These are phyloP conservation scores for Gymnorhina tibicen DNA, from an alignment of 2,113 vertebrate species.

Conservation along the genomic window DNA sequence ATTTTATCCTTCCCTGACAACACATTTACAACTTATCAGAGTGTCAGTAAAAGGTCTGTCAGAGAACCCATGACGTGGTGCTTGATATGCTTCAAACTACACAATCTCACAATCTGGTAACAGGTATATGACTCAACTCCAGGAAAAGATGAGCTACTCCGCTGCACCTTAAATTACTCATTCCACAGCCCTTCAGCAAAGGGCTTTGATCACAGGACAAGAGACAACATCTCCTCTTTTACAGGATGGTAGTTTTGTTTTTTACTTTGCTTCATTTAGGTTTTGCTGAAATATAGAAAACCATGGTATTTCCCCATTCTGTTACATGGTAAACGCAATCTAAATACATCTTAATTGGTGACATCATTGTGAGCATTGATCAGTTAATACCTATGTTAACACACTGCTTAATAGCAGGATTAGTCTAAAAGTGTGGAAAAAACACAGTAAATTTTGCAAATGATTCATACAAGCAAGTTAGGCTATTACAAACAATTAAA, in stretches of 20 bases:
- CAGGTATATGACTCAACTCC: neutral
- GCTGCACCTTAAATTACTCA: neutral
- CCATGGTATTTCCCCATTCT: neutral
- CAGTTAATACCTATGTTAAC: neutral
- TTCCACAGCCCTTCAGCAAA: neutral
- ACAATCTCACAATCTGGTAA: neutral
- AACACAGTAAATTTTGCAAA: neutral
- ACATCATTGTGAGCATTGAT: neutral
- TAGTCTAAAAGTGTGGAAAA: neutral
- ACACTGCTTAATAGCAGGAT: neutral
- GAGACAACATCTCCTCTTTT: neutral
- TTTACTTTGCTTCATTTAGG: neutral
- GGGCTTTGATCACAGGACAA: neutral
- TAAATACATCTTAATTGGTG: neutral
- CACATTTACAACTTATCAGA: neutral
- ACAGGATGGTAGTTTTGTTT: neutral
- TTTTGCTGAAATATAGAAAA: neutral
- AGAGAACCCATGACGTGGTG: neutral
- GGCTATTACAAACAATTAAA: neutral
- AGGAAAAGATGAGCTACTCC: neutral
- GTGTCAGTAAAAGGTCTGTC: neutral
- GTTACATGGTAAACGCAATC: neutral
- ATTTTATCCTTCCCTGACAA: neutral
- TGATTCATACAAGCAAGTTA: neutral
- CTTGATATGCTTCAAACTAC: neutral